These are phyloP conservation scores for Cephalopholis sonnerati DNA, from an alignment of 2,113 vertebrate species.

Conservation along the genomic window DNA sequence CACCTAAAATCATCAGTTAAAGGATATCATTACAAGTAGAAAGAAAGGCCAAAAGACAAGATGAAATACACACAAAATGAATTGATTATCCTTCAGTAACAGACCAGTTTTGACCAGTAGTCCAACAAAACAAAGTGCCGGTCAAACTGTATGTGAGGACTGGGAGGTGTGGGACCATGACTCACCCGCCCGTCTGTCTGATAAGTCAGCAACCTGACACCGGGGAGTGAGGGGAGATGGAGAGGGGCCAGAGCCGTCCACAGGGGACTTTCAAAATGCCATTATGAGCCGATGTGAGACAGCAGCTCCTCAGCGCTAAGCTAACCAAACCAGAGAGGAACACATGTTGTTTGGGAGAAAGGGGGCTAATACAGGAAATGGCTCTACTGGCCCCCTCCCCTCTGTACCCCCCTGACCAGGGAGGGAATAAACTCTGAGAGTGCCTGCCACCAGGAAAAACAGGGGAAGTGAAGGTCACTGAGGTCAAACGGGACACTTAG, in stretches of 20 bases:
- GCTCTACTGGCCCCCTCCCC: conserved; percentile 27
- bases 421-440: conserved; percentile 39
- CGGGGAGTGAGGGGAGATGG: conserved; percentile 34
- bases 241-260: conserved; percentile 58
- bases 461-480: conserved; percentile 50
- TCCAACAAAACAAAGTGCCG: not conserved
- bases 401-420: conserved; percentile 9
- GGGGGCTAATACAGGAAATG: conserved; percentile 76
- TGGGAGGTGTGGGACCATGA: conserved; percentile 24
- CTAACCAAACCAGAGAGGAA: conserved; percentile 55
- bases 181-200: conserved; percentile 53
- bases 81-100: not conserved
- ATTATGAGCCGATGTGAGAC: conserved; percentile 67
- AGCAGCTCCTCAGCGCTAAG: conserved; percentile 47
- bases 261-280: conserved; percentile 72
- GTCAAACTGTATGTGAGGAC: not conserved
- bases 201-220: conserved; percentile 76
- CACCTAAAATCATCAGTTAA: not conserved
- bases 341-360: conserved; percentile 68
- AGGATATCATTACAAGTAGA: not conserved
- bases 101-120: not conserved
- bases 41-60: not conserved
- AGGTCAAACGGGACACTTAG: conserved; percentile 63
- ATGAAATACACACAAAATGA: not conserved
- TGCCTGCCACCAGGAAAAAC: conserved; percentile 53